Evolutionary conservation across 1,140 invertebrate species (phyloP).

Genomic region (Harpegnathos saltator): DNA sequence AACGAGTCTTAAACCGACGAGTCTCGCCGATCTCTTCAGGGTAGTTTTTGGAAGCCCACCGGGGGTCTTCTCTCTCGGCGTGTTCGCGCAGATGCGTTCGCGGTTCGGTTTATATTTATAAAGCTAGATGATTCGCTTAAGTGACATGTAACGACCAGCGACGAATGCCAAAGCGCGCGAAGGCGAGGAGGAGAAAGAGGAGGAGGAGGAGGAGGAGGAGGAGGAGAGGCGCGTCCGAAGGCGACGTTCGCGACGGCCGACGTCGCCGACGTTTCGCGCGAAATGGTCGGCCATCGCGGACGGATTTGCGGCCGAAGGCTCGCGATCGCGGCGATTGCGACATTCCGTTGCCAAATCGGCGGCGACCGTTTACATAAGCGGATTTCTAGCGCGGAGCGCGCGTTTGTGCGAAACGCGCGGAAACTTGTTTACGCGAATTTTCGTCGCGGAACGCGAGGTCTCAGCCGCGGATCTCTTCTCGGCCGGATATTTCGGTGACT

Average conservation of each 20-base stretch:
- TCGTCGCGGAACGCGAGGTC: background rate
- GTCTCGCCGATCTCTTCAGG: background rate
- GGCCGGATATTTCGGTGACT: constrained; percentile 25
- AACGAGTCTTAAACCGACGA: constrained; percentile 10
- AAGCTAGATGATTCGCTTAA: background rate
- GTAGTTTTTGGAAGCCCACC: background rate
- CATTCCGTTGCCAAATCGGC: constrained; percentile 26
- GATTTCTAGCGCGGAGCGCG: constrained; percentile 10
- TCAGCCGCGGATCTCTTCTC: constrained; percentile 28
- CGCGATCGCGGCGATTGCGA: constrained; percentile 10
- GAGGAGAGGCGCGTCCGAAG: background rate
- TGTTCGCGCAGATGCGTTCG: too few species aligned
- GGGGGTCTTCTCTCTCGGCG: too few species aligned
- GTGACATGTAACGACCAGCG: background rate
- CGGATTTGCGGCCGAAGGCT: constrained; percentile 14
- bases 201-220: too few species aligned
- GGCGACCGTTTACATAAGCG: constrained; percentile 44
- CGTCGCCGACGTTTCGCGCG: constrained; percentile 19
- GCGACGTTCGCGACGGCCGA: background rate
- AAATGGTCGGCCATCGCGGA: constrained; percentile 1
- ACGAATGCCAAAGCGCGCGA: background rate
- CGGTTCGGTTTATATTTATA: background rate
- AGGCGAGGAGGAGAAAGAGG: too few species aligned
- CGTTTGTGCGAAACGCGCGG: constrained; percentile 19
- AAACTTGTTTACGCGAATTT: constrained; percentile 21